Evolutionary conservation across 1,140 invertebrate species (phyloP).

Genomic region (Drosophila eugracilis): DNA sequence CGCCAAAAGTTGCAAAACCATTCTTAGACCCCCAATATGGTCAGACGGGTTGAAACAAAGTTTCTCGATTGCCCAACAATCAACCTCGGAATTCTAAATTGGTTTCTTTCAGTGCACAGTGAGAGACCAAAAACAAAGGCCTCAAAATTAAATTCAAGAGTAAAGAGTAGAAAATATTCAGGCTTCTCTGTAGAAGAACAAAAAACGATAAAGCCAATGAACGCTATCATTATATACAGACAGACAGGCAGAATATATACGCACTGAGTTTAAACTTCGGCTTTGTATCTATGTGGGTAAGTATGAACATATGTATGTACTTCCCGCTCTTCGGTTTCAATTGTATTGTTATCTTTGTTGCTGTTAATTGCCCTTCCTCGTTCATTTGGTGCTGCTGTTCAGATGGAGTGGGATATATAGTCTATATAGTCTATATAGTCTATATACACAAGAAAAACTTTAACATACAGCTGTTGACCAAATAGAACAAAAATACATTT

Average conservation of each 20-base stretch:
- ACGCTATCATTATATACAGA: constrained; percentile 54
- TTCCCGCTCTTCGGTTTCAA: constrained; percentile 17
- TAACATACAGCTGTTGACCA: background rate
- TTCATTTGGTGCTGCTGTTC: background rate
- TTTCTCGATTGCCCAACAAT: constrained; percentile 20
- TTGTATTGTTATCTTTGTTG: constrained; percentile 52
- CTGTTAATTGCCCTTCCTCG: constrained; percentile 30
- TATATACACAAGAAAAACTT: background rate
- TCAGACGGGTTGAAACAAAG: constrained; percentile 8
- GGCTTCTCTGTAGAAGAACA: constrained; percentile 14
- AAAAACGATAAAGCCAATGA: constrained; percentile 58
- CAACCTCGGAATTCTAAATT: constrained; percentile 14
- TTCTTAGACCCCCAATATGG: constrained; percentile 25
- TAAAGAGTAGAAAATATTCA: background rate
- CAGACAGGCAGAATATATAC: constrained; percentile 20
- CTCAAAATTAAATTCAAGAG: constrained; percentile 13
- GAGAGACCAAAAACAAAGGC: constrained; percentile 20
- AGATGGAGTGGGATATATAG: background rate
- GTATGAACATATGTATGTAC: too few relatives aligned
- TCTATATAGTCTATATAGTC: too few relatives aligned
- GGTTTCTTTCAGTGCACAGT: constrained; percentile 39
- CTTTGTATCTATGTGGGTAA: constrained; percentile 9
- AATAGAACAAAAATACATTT: background rate
- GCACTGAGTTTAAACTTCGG: constrained; percentile 22
- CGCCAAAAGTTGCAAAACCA: constrained; percentile 30